Base-by-base conservation (phyloP, 2,888 invertebrate genomes). In the Hecatera dysodea region DNA sequence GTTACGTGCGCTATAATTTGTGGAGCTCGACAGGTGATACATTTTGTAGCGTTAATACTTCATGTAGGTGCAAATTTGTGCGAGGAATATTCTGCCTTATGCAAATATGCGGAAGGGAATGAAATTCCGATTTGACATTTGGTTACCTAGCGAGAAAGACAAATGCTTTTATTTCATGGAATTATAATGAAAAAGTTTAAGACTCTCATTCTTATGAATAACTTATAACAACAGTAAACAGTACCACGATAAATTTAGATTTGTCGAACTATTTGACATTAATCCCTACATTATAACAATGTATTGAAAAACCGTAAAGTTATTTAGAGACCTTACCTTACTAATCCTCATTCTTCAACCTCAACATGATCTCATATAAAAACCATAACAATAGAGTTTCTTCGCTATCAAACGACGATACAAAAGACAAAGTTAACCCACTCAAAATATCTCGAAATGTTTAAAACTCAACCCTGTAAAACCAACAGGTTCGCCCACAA, bases 281-380 rank as follows among this genome's bases (percentile, higher is more conserved):
- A 62, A 75, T 59, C 53, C 44, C 70, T 33, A 67, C 46, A 42
- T n/a, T 5, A 53, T 50, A 48, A 50, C 7, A 0, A 39, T 27
- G 46, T 48, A 77, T 80, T 65, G n/a, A 77, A 73, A 73, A 60
- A 36, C 61, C 67, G 77, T 78, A 75, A 79, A 75, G 72, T 15
- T 52, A 52, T 75, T 52, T 75, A 12, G 67, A 3, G 22, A 17
- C 15, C 7, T 29, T 29, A 44, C 50, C 44, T 29, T n/a, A 50
- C 50, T 46, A 24, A 75, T 72, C 56, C 27, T 12, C 12, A 57
- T 80, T 66, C 42, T 46, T 27, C 27, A 61, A 3, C 33, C n/a
- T 50, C 22, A 27, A 29, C 29, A 53, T 56, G n/a, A 46, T 2
- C 36, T 19, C 19, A 29, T 29, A 55, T 50, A 73, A 42, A 56